A percentile compares a stretch with the other conserved stretches of the same genome.
Conservation (phyloP, 2,797 vertebrate species). For the Clarias laeviceps region DNA sequence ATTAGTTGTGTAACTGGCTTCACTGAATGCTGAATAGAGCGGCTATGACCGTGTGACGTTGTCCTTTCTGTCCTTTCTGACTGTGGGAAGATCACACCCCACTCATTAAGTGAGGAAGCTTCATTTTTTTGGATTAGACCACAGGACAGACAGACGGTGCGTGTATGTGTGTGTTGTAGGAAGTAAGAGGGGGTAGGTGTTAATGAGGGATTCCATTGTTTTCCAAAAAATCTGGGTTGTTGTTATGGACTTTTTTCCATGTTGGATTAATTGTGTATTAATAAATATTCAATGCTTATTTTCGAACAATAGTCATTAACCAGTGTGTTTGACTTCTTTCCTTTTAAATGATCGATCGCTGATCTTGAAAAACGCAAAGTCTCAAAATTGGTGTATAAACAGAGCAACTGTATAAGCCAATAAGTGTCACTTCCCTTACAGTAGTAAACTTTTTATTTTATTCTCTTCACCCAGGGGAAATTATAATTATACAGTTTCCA, state of each 20-base stretch:
- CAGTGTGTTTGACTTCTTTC: not conserved
- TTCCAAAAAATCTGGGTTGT: conserved; percentile 40
- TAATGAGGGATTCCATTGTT: conserved; percentile 51
- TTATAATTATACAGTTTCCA: conserved; percentile 49
- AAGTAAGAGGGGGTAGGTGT: conserved; percentile 31
- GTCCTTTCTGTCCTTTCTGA: conserved; percentile 43
- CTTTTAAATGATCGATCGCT: conserved; percentile 1
- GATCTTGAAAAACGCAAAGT: not conserved
- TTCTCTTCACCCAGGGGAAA: conserved; percentile 13
- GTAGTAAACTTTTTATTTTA: conserved; percentile 38
- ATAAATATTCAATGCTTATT: conserved; percentile 25
- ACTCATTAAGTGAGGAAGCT: conserved; percentile 56
- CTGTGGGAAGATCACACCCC: conserved; percentile 61
- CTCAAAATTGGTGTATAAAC: not conserved
- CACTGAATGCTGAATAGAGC: conserved; percentile 34
- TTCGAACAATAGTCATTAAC: conserved; percentile 19
- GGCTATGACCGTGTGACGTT: conserved; percentile 50
- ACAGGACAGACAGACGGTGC: conserved; percentile 19
- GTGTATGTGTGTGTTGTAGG: conserved; percentile 5
- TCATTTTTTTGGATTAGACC: conserved; percentile 52
- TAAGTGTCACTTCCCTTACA: conserved; percentile 24
- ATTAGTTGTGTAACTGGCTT: conserved; percentile 22
- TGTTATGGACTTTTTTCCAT: conserved; percentile 23
- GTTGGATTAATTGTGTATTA: conserved; percentile 28
- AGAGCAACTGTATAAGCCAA: conserved; percentile 14